Conservation (phyloP, 2,113 vertebrate species). For the Trinectes maculatus region DNA sequence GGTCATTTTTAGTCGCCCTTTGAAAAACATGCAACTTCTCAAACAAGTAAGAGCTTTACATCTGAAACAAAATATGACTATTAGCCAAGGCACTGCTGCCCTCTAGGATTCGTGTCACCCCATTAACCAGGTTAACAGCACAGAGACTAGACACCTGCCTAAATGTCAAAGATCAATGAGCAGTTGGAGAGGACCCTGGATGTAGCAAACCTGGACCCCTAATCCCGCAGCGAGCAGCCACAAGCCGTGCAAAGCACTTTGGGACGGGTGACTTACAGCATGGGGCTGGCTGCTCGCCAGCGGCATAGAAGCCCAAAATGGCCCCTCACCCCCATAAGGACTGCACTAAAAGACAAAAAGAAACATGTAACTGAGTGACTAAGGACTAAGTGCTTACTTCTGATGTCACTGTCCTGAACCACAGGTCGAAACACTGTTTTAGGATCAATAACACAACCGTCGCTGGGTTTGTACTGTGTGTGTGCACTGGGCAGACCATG, state of each 20-base stretch:
- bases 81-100: not conserved
- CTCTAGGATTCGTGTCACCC: not conserved
- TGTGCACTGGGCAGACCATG: no score
- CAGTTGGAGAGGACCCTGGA: conserved; percentile 8
- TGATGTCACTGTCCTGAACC: conserved; percentile 14
- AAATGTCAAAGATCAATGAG: conserved; percentile 19
- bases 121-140: conserved; percentile 4
- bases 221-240: conserved; percentile 74
- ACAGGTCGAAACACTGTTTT: not conserved
- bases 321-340: conserved; percentile 77
- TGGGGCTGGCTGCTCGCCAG: conserved; percentile 75
- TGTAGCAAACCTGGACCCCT: conserved; percentile 10
- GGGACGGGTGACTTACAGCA: conserved; percentile 78
- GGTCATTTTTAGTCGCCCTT: not conserved
- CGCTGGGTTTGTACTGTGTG: not conserved
- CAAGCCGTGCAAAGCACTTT: conserved; percentile 81
- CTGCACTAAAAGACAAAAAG: conserved; percentile 77
- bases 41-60: not conserved
- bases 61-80: not conserved
- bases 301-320: conserved; percentile 77
- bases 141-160: not conserved
- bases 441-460: not conserved
- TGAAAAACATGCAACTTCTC: not conserved
- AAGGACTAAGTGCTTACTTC: not conserved
- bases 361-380: conserved; percentile 60